Evolutionary conservation across 1,140 invertebrate species (phyloP).

Genomic region (Nomia melanderi): DNA sequence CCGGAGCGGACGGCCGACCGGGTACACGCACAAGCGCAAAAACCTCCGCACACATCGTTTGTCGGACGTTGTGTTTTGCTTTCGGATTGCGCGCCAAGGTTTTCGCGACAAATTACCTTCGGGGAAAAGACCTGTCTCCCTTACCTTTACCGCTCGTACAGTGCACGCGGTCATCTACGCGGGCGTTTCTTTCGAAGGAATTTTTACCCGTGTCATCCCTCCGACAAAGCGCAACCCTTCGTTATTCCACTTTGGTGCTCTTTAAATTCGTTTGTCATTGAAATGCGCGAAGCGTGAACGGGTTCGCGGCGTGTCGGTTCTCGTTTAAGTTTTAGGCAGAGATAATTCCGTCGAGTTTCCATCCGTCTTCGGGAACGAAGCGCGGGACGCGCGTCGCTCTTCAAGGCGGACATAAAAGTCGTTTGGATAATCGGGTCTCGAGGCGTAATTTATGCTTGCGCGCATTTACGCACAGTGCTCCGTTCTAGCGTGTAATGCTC

Average conservation of each 20-base stretch:
- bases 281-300: too few species aligned
- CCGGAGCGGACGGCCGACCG: conserved; percentile 26
- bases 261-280: too few species aligned
- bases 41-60: conserved; percentile 48
- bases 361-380: too few species aligned
- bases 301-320: too few species aligned
- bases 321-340: too few species aligned
- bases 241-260: too few species aligned
- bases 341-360: too few species aligned
- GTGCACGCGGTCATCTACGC: background rate
- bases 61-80: conserved; percentile 60
- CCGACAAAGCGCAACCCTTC: background rate
- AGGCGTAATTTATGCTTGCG: background rate
- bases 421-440: too few species aligned
- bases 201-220: background rate
- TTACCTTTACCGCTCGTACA: background rate
- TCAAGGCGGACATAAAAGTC: too few species aligned
- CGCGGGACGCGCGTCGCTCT: too few species aligned
- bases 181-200: background rate
- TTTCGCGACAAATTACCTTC: conserved; percentile 56
- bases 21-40: conserved; percentile 20
- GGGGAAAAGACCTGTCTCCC: background rate
- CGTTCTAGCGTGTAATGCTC: background rate
- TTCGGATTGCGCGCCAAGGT: conserved; percentile 63
- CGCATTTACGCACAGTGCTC: background rate